phyloP scores from a whole-genome alignment of 2,888 invertebrate genomes.

The Cybosia mesomella region DNA sequence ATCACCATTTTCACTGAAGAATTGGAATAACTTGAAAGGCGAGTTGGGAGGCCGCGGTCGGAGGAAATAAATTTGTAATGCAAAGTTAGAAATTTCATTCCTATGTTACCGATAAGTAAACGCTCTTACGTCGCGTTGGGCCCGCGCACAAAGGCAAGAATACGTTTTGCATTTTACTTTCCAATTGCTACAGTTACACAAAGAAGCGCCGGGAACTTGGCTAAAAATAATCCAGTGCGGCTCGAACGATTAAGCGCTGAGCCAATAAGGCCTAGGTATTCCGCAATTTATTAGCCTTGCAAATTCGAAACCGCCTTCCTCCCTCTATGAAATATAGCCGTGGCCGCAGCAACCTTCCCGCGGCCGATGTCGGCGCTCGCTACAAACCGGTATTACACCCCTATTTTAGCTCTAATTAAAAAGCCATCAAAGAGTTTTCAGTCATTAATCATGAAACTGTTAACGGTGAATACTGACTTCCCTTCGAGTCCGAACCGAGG shows the following conservation, averaged over 20 bases:
- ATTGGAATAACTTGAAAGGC: conserved; percentile 81
- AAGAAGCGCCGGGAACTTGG: conserved; percentile 66
- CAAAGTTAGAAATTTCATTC: conserved; percentile 85
- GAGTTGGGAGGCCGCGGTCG: conserved; percentile 69
- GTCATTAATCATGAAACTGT: conserved; percentile 88
- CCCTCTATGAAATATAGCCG: conserved; percentile 84
- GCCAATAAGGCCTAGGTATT: conserved; percentile 85
- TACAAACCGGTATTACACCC: conserved; percentile 80
- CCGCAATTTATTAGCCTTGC: conserved; percentile 87
- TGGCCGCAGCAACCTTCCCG: conserved; percentile 78
- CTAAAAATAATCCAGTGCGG: conserved; percentile 78
- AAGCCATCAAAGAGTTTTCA: conserved; percentile 87
- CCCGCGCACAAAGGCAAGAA: conserved; percentile 76
- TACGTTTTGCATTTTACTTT: conserved; percentile 77
- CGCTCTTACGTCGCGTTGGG: conserved; percentile 65
- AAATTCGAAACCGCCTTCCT: conserved; percentile 77
- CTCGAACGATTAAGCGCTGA: conserved; percentile 76
- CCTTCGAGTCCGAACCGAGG: conserved; percentile 70
- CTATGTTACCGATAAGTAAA: conserved; percentile 83
- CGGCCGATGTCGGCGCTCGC: conserved; percentile 55
- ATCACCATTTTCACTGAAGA: conserved; percentile 84
- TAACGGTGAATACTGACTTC: conserved; percentile 84
- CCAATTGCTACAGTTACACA: conserved; percentile 64
- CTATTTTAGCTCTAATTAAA: conserved; percentile 87
- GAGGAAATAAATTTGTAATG: conserved; percentile 86